A percentile compares a stretch with the other conserved stretches of the same genome.
Conservation (phyloP, 2,888 invertebrate genomes). For the Rutpela maculata region DNA sequence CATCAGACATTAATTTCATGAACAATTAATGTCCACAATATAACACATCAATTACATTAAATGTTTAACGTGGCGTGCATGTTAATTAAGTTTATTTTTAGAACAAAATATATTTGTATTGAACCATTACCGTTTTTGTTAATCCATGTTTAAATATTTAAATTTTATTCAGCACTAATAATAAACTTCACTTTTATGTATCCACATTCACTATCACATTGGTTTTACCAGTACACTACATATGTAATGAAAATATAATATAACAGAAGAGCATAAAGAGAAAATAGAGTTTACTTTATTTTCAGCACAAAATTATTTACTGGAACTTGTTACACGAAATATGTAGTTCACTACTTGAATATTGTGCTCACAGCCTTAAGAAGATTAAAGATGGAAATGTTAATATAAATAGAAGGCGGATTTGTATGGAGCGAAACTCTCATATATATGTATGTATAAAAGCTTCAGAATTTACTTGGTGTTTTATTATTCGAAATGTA, state of each 20-base stretch:
- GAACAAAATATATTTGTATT: background rate
- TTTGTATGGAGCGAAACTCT: conserved; percentile 11
- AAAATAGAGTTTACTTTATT: conserved; percentile 19
- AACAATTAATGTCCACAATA: no score
- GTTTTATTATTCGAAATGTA: background rate
- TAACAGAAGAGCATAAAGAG: background rate
- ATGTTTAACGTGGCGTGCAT: background rate
- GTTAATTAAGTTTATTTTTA: conserved; percentile 1
- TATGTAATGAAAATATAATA: background rate
- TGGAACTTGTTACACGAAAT: conserved; percentile 27
- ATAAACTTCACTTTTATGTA: conserved; percentile 4
- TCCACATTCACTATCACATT: background rate
- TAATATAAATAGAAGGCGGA: conserved; percentile 17
- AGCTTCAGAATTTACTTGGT: background rate
- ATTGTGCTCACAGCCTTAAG: conserved; percentile 11
- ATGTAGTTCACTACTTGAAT: conserved; percentile 15
- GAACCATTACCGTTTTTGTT: conserved; percentile 8
- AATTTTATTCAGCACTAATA: conserved; percentile 2
- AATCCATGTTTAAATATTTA: background rate
- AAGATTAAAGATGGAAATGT: conserved; percentile 6
- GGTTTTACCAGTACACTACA: background rate
- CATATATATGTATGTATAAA: background rate
- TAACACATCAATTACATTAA: background rate
- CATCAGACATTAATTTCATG: no score
- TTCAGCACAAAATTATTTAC: conserved; percentile 22